Conservation (phyloP, 2,888 invertebrate species). For the Meteorus colon region DNA sequence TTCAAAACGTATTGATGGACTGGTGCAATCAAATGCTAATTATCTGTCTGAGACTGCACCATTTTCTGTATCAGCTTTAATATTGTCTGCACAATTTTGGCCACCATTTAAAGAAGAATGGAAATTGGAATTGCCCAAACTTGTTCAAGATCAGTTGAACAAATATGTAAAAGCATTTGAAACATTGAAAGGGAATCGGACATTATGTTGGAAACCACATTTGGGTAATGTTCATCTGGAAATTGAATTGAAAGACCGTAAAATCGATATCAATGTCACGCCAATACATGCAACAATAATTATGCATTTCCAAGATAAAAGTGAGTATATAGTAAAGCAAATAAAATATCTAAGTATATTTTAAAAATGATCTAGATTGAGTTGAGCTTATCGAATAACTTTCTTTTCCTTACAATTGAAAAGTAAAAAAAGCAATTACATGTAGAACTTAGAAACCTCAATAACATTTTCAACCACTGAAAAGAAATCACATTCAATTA, state of each 20-base stretch:
- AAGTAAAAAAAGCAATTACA: no score
- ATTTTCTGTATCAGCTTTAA: slow-evolving; percentile 86
- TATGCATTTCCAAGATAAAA: slow-evolving; percentile 92
- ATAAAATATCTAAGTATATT: no score
- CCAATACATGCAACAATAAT: slow-evolving; percentile 96
- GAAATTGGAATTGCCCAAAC: slow-evolving; percentile 88
- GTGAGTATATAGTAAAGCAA: slow-evolving; percentile 71
- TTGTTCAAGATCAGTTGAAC: slow-evolving; percentile 86
- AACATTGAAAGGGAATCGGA: slow-evolving; percentile 92
- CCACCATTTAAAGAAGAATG: slow-evolving; percentile 95
- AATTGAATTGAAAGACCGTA: slow-evolving; percentile 88
- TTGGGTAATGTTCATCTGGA: slow-evolving; percentile 93
- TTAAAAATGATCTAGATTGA: no score
- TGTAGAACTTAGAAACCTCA: no score
- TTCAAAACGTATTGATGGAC: slow-evolving; percentile 93
- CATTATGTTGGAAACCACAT: slow-evolving; percentile 94
- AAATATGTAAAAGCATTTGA: slow-evolving; percentile 93
- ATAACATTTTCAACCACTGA: not conserved
- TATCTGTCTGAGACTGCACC: slow-evolving; percentile 72
- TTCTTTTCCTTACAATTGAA: not conserved
- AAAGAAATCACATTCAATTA: slow-evolving; percentile 20
- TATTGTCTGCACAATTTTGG: slow-evolving; percentile 99
- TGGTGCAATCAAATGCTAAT: slow-evolving; percentile 84
- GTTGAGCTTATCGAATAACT: not conserved
- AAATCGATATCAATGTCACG: slow-evolving; percentile 87